phyloP scores from a whole-genome alignment of 53 echinoderm and acorn worm species.

The Actinopyga echinites region DNA sequence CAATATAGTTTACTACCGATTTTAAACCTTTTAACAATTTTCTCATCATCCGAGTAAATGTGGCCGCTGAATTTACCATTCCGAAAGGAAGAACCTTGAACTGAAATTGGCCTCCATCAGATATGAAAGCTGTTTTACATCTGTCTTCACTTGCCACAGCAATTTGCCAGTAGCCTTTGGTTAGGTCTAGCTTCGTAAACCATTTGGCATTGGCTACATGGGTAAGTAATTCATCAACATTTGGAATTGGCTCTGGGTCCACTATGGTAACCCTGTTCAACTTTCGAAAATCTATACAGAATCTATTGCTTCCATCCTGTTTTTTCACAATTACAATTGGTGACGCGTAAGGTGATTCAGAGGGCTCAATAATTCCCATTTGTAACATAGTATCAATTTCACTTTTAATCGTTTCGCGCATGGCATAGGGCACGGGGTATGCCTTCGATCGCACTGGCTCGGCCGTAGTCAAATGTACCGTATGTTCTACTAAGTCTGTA shows the following conservation, averaged over 20 bases:
- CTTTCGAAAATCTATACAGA: background rate
- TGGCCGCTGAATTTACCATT: slow-evolving; percentile 58
- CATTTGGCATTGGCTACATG: slow-evolving; percentile 6
- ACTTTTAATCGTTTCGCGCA: background rate
- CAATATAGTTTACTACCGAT: slow-evolving; percentile 55
- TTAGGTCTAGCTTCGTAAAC: slow-evolving; percentile 55
- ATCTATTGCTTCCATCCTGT: background rate
- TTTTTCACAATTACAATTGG: background rate
- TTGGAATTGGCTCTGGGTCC: slow-evolving; percentile 63
- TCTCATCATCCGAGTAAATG: slow-evolving; percentile 56
- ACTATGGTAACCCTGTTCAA: slow-evolving; percentile 45
- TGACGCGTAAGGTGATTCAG: background rate
- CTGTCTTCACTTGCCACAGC: slow-evolving; percentile 38
- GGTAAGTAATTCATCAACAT: slow-evolving; percentile 30
- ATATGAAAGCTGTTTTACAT: slow-evolving; percentile 58
- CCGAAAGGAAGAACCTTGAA: slow-evolving; percentile 61
- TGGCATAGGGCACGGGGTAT: slow-evolving; percentile 31
- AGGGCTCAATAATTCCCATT: background rate
- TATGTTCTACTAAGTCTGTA: slow-evolving; percentile 48
- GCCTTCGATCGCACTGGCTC: slow-evolving; percentile 26
- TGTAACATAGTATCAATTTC: background rate
- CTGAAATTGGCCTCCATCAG: slow-evolving; percentile 45
- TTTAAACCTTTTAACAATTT: slow-evolving; percentile 35
- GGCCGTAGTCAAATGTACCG: slow-evolving; percentile 18
- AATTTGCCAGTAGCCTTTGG: slow-evolving; percentile 74